A percentile compares a stretch with the other conserved stretches of the same genome.
Evolutionary conservation across 2,797 vertebrate genomes (phyloP).

Genomic region (Pitangus sulphuratus): DNA sequence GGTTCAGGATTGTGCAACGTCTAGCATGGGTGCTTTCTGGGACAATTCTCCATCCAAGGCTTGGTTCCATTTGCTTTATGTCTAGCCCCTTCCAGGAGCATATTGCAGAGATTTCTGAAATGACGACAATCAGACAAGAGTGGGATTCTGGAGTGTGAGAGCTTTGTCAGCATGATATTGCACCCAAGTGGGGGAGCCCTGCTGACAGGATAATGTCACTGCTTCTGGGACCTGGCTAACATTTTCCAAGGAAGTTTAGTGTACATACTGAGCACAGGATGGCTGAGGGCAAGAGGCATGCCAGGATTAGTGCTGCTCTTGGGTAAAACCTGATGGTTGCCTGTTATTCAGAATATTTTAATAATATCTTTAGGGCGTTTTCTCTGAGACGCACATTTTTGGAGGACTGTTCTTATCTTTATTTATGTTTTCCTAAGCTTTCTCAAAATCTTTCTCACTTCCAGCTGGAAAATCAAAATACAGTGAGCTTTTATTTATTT

Average conservation of each 20-base stretch:
- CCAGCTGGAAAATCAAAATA: neutral
- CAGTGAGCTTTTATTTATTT: neutral
- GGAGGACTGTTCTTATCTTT: slow-evolving; percentile 1
- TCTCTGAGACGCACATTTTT: neutral
- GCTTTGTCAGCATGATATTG: neutral
- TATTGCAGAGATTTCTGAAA: neutral
- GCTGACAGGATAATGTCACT: neutral
- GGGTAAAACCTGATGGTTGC: neutral
- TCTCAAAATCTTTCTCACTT: neutral
- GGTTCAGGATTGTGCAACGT: neutral
- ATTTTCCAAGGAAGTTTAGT: neutral
- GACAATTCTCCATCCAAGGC: neutral
- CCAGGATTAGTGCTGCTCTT: neutral
- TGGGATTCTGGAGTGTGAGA: neutral
- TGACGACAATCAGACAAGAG: neutral
- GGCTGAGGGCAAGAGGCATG: neutral
- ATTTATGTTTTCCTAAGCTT: neutral
- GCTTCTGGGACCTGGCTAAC: neutral
- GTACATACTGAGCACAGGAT: neutral
- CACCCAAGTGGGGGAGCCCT: neutral
- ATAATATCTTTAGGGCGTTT: neutral
- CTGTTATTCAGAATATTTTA: neutral
- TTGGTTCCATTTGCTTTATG: neutral
- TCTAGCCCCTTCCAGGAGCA: neutral
- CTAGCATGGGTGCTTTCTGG: neutral